These are phyloP conservation scores for Lepidocolaptes lacrymiger DNA, from an alignment of 2,797 vertebrate species.

Conservation along the genomic window DNA sequence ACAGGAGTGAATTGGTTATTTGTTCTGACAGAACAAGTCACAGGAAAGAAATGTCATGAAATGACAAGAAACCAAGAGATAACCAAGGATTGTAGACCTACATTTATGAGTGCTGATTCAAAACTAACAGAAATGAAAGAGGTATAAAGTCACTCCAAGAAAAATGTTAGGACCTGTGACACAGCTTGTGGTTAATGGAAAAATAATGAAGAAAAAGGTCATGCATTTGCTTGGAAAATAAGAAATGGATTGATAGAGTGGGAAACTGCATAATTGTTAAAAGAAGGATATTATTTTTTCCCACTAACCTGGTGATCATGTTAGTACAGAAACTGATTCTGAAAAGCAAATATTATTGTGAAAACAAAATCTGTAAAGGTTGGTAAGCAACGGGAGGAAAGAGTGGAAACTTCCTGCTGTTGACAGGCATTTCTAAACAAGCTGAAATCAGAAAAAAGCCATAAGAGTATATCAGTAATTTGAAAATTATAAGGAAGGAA, in stretches of 20 bases:
- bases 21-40: background rate
- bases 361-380: slow-evolving; percentile 2
- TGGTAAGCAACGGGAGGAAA: background rate
- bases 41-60: background rate
- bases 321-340: background rate
- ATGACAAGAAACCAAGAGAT: background rate
- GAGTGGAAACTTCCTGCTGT: background rate
- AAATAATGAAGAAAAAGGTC: slow-evolving; percentile 8
- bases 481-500: background rate
- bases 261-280: background rate
- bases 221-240: slow-evolving; percentile 25
- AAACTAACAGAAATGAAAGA: background rate
- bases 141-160: background rate
- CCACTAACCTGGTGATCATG: background rate
- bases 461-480: background rate
- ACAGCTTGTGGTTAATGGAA: background rate
- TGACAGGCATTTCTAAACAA: slow-evolving; percentile 20
- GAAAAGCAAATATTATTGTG: background rate
- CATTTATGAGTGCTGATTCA: background rate
- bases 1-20: background rate
- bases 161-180: background rate
- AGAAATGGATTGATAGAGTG: background rate
- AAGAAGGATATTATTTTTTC: slow-evolving; percentile 11
- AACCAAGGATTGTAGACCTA: background rate
- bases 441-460: background rate